A percentile compares a stretch with the other conserved stretches of the same genome.
phyloP scores from a whole-genome alignment of 2,888 invertebrate species.

The Oscheius myriophilus region DNA sequence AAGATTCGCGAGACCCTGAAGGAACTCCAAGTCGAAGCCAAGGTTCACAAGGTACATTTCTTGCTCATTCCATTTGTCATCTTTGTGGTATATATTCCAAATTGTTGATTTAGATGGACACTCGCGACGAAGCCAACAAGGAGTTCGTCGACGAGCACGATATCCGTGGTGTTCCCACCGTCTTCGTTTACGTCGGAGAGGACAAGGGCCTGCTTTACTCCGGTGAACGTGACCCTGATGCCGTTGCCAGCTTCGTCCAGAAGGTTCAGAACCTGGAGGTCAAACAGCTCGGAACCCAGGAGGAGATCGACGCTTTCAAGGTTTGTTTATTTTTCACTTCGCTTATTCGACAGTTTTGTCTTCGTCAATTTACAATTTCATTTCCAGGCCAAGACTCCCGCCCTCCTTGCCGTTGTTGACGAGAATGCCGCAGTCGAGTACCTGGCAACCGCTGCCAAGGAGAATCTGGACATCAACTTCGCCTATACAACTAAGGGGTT shows the following conservation, averaged over 20 bases:
- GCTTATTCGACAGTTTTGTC: background rate
- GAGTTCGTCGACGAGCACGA: constrained; percentile 13
- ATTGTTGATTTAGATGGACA: constrained; percentile 16
- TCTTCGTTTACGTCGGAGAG: constrained; percentile 16
- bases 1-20: background rate
- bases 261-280: background rate
- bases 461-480: background rate
- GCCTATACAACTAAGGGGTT: background rate
- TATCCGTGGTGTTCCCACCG: constrained; percentile 27
- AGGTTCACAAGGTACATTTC: constrained; percentile 10
- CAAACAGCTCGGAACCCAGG: background rate
- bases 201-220: constrained; percentile 8
- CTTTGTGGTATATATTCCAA: background rate
- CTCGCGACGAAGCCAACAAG: constrained; percentile 14
- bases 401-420: constrained; percentile 9
- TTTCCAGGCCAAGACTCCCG: constrained; percentile 2
- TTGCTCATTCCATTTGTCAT: background rate
- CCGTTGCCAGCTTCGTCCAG: constrained; percentile 19
- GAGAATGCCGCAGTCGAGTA: background rate
- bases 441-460: constrained; percentile 10
- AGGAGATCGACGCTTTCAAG: constrained; percentile 16
- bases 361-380: background rate
- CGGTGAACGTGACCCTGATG: constrained; percentile 5
- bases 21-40: background rate
- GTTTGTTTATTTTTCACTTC: background rate